phyloP scores from a whole-genome alignment of 2,888 invertebrate genomes.

The Cerceris ruficornis region DNA sequence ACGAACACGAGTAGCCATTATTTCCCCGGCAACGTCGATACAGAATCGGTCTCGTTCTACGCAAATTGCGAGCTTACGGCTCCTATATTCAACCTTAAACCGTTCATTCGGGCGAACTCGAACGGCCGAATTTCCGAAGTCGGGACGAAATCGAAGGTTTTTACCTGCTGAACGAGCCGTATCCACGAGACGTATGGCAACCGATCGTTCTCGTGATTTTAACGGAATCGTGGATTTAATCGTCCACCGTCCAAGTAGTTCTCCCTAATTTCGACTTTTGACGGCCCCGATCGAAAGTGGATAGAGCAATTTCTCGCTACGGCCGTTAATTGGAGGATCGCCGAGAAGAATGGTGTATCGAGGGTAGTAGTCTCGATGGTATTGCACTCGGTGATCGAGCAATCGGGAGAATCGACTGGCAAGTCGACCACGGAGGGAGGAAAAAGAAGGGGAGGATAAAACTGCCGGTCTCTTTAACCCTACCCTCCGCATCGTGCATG shows the following conservation, averaged over 20 bases:
- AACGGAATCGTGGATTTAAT: too few relatives aligned
- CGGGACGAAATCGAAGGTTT: background rate
- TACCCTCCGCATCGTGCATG: conserved; percentile 40
- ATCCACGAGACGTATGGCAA: too few relatives aligned
- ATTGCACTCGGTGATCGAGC: background rate
- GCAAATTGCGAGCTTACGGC: background rate
- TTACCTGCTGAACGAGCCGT: too few relatives aligned
- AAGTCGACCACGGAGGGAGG: conserved; percentile 5
- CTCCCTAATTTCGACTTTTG: too few relatives aligned
- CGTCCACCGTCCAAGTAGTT: too few relatives aligned
- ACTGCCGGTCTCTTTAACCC: background rate
- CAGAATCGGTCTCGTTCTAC: conserved; percentile 14
- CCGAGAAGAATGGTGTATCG: too few relatives aligned
- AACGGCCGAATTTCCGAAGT: background rate
- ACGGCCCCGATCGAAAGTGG: too few relatives aligned
- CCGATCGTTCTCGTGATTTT: too few relatives aligned
- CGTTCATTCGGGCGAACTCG: background rate
- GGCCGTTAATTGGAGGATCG: too few relatives aligned
- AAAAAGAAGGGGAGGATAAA: background rate
- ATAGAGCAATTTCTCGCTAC: too few relatives aligned
- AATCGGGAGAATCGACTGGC: background rate
- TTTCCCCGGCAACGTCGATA: conserved; percentile 28
- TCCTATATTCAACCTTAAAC: background rate
- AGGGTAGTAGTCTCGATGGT: background rate
- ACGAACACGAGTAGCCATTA: conserved; percentile 47